Conservation (phyloP, 2,888 invertebrate species). For the Lamellibrachia columna region DNA sequence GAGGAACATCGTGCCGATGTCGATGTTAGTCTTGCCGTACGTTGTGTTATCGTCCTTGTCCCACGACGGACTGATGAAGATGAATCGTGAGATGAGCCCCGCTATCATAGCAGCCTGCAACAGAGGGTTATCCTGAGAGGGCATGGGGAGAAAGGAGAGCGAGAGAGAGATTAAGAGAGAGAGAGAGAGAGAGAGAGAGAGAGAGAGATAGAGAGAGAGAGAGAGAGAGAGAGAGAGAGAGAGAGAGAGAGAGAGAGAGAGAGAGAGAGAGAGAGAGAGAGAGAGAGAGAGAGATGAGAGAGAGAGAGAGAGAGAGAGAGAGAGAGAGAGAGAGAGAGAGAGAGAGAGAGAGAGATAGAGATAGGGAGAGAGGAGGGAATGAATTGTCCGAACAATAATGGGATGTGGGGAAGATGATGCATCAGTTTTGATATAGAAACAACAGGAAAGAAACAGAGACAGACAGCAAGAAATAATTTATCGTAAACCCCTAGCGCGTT, state of each 20-base stretch:
- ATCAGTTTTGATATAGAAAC: background rate
- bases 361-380: background rate
- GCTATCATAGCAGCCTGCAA: background rate
- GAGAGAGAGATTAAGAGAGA: background rate
- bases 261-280: background rate
- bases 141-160: background rate
- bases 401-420: background rate
- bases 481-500: too few relatives aligned
- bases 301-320: background rate
- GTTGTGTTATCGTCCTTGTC: conserved; percentile 7
- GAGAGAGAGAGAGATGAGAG: background rate
- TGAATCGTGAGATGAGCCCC: conserved; percentile 13
- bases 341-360: background rate
- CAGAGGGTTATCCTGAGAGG: background rate
- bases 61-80: conserved; percentile 33
- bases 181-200: background rate
- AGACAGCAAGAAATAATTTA: background rate
- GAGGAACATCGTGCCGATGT: background rate
- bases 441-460: background rate
- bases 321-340: background rate
- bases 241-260: background rate
- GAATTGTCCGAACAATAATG: background rate
- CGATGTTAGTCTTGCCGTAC: background rate
- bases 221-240: background rate
- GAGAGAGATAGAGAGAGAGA: background rate